A percentile compares a stretch with the other conserved stretches of the same genome.
Conservation (phyloP, 2,888 invertebrate genomes). For the Empis livida region DNA sequence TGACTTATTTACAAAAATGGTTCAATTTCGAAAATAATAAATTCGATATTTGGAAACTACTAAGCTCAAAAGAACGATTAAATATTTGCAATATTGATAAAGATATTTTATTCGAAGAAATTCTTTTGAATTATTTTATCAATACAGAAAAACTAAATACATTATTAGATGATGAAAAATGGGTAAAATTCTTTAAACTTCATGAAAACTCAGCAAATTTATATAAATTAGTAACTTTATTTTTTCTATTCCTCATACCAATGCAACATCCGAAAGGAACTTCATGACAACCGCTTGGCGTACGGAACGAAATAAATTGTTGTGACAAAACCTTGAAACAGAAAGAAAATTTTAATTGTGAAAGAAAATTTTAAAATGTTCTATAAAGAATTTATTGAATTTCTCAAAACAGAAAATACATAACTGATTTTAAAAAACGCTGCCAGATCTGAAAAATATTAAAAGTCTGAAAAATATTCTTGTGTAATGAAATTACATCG, state of each 20-base stretch:
- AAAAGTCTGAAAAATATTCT: background rate
- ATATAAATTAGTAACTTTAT: conserved; percentile 1
- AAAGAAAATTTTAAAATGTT: background rate
- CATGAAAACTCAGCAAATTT: conserved; percentile 1
- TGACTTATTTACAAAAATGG: background rate
- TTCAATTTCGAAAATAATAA: conserved; percentile 2
- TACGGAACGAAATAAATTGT: conserved; percentile 2
- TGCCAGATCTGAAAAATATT: background rate
- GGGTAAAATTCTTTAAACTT: background rate
- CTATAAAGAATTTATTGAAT: background rate
- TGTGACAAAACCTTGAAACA: conserved; percentile 1
- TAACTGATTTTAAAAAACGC: background rate
- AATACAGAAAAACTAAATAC: background rate
- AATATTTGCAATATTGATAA: conserved; percentile 1
- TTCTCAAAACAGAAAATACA: background rate
- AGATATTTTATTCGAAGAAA: conserved; percentile 1
- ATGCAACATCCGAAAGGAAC: conserved; percentile 3
- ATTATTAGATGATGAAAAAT: background rate
- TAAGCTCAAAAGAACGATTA: background rate
- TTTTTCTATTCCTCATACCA: conserved; percentile 2
- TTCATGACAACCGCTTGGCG: conserved; percentile 4
- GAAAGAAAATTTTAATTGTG: conserved; percentile 1
- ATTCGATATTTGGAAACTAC: background rate
- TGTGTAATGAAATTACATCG: too few relatives aligned
- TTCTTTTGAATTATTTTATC: background rate